Evolutionary conservation across 2,113 vertebrate species (phyloP).

Genomic region (Gallinago undulata): DNA sequence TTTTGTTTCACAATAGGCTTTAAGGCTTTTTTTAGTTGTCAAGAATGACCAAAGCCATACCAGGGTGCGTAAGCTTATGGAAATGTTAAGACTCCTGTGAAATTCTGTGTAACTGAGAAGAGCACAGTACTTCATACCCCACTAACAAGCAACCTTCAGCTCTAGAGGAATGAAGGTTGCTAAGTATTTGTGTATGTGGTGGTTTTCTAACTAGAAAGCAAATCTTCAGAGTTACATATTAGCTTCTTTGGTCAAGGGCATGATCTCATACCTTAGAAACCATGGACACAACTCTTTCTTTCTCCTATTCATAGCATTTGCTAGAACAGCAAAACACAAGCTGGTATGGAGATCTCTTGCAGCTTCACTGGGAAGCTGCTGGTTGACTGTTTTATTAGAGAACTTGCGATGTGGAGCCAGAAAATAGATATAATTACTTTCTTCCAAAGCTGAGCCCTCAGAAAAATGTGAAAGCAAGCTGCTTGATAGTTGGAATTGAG

Average conservation of each 20-base stretch:
- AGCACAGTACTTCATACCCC: background rate
- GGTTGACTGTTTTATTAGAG: background rate
- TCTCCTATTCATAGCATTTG: background rate
- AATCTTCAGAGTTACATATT: background rate
- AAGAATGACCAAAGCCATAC: background rate
- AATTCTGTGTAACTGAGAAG: background rate
- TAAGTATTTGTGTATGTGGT: accelerated
- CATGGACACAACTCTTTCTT: background rate
- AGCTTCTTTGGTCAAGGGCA: background rate
- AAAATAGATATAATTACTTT: background rate
- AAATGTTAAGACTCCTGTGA: background rate
- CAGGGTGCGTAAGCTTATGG: background rate
- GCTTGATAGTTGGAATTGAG: background rate
- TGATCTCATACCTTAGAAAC: background rate
- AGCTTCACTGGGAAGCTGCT: background rate
- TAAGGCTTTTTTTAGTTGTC: background rate
- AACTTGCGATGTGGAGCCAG: background rate
- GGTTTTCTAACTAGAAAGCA: background rate
- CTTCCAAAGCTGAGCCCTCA: background rate
- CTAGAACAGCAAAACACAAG: background rate
- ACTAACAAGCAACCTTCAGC: background rate
- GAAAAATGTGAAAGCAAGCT: background rate
- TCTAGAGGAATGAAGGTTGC: background rate
- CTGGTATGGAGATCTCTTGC: background rate
- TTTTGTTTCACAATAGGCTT: background rate